Evolutionary conservation across 2,888 invertebrate genomes (phyloP).

Genomic region (Eugnorisma glareosa): DNA sequence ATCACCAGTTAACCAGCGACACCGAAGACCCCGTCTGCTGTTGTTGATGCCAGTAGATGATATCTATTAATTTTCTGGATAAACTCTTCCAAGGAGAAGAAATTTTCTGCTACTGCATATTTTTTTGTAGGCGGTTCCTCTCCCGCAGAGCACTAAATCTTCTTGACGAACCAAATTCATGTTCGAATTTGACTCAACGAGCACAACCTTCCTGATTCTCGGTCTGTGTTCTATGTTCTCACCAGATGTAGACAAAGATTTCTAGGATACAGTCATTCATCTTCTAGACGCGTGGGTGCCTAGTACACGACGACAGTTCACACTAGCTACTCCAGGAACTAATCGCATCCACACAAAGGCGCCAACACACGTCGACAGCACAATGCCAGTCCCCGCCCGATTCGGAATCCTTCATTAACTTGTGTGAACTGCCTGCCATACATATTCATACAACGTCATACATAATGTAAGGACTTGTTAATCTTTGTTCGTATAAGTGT

Average conservation of each 20-base stretch:
- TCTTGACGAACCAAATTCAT: background rate
- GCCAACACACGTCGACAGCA: conserved; percentile 30
- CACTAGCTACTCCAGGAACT: conserved; percentile 45
- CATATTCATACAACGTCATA: conserved; percentile 58
- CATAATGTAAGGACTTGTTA: conserved; percentile 55
- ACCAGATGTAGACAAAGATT: background rate
- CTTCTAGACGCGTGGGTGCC: background rate
- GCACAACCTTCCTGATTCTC: background rate
- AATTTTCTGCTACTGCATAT: background rate
- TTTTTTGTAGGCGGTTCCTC: background rate
- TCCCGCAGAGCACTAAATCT: background rate
- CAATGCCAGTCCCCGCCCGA: conserved; percentile 43
- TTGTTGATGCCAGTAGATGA: background rate
- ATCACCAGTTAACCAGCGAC: background rate
- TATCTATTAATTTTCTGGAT: background rate
- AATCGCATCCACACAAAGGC: conserved; percentile 32
- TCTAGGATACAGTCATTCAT: conserved; percentile 6
- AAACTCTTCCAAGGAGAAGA: background rate
- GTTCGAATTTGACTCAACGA: background rate
- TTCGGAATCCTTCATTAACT: conserved; percentile 61
- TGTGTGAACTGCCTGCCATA: conserved; percentile 54
- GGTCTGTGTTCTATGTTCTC: background rate
- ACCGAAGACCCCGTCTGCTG: background rate
- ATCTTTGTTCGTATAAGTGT: conserved; percentile 48
- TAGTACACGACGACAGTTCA: background rate